Evolutionary conservation across 2,113 vertebrate genomes (phyloP), one percentile per base, ranked within the genome.

Genomic region (Andinoacara biseriatus): DNA sequence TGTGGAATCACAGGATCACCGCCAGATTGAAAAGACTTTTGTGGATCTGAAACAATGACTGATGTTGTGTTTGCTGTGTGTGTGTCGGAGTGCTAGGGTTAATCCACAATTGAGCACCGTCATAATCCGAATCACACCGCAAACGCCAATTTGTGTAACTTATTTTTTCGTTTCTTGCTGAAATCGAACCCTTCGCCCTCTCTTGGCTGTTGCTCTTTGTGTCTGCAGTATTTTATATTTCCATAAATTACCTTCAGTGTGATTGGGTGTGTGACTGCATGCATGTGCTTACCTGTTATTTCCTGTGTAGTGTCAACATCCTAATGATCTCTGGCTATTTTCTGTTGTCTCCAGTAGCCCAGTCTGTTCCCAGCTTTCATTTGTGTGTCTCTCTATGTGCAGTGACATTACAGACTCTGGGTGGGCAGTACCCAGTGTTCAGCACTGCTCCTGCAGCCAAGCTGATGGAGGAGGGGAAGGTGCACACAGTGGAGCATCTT

Each of bases 381-480:
- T 81, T 24, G 57, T 62, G 5, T 81, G 10, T 87, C 43, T 90
- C 24, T 94, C 61, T 93, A 10, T 67, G 93, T 88, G 58, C 93
- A 99, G 98, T 99, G 95, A 96, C 96, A 79, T 95, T 99, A 87
- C 97, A 96, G 56, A 92, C 96, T 62, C 96, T 99, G 0, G 93
- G 97, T 65, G 95, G 96, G 26, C 98, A 99, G 92, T 99, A 99
- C 93, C 97, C 97, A 87, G 90, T 99, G 94, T 99, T 99, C 86
- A 97, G 97, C 82, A 89, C 97, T 0, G 94, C 96, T 2, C 96
- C 97, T 0, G 89, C 97, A 4, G 95, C 96, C 84, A 99, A 99
- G 88, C 94, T 99, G 87, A 97, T 99, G 54, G 98, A 99, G 93
- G 98, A 99, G 0, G 97, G 97, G 20, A 99, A 99, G 94, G 95